Evolutionary conservation across 2,888 invertebrate species (phyloP).

Genomic region (Drosophila bunnanda): DNA sequence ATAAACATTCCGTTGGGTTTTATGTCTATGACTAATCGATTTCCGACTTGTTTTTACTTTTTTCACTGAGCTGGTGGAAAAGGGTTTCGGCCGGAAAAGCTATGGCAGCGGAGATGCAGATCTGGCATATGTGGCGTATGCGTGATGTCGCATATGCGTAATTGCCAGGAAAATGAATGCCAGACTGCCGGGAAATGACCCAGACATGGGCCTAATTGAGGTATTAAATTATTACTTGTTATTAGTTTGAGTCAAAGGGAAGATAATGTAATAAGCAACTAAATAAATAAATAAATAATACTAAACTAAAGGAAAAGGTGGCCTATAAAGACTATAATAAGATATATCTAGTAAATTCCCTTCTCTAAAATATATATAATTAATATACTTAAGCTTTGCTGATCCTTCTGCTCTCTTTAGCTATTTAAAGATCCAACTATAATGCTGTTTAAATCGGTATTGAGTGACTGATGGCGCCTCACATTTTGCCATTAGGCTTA

Average conservation of each 20-base stretch:
- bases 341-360: too few relatives aligned
- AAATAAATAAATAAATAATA: not conserved
- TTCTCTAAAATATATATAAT: not conserved
- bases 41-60: conserved; percentile 46
- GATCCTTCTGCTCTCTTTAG: not conserved
- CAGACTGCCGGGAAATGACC: conserved; percentile 48
- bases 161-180: conserved; percentile 9
- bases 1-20: conserved; percentile 57
- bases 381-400: too few relatives aligned
- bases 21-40: conserved; percentile 67
- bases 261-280: not conserved
- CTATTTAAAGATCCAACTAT: not conserved
- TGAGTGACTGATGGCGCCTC: conserved; percentile 6
- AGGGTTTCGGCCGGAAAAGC: not conserved
- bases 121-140: conserved; percentile 56
- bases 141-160: conserved; percentile 50
- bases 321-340: too few relatives aligned
- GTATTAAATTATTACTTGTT: not conserved
- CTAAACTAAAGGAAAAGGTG: too few relatives aligned
- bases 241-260: not conserved
- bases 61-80: too few relatives aligned
- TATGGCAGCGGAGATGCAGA: conserved; percentile 14
- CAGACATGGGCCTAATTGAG: conserved; percentile 46
- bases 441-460: conserved; percentile 6
- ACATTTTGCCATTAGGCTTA: conserved; percentile 26